Evolutionary conservation across 2,113 vertebrate genomes (phyloP).

Genomic region (Aramus guarauna): DNA sequence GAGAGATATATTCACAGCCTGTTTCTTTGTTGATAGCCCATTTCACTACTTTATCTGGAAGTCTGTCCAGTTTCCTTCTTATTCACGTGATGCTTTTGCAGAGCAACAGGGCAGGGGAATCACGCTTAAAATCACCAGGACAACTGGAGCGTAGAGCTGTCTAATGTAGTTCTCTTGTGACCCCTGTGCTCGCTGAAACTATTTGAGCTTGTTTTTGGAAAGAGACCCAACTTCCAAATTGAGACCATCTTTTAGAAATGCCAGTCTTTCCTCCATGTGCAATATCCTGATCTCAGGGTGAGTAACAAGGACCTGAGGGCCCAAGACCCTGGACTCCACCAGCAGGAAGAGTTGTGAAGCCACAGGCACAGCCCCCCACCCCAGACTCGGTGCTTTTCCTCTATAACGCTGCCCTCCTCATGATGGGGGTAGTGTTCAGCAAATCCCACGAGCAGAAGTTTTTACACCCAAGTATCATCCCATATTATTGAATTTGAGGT

Average conservation of each 20-base stretch:
- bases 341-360: background rate
- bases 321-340: background rate
- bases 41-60: background rate
- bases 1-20: background rate
- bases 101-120: background rate
- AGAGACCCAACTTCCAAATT: background rate
- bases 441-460: background rate
- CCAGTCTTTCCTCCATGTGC: background rate
- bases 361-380: fast-evolving
- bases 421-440: background rate
- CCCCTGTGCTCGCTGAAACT: background rate
- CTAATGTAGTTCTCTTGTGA: background rate
- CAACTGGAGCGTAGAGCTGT: background rate
- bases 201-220: background rate
- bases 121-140: background rate
- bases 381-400: background rate
- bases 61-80: background rate
- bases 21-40: background rate
- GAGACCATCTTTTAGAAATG: background rate
- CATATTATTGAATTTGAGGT: background rate
- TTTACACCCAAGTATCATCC: background rate
- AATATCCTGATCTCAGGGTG: background rate
- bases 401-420: background rate
- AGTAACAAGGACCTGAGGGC: background rate
- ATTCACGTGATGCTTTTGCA: background rate